These are phyloP conservation scores for Eumerus sabulonum DNA, from an alignment of 2,888 invertebrate species.

Conservation along the genomic window DNA sequence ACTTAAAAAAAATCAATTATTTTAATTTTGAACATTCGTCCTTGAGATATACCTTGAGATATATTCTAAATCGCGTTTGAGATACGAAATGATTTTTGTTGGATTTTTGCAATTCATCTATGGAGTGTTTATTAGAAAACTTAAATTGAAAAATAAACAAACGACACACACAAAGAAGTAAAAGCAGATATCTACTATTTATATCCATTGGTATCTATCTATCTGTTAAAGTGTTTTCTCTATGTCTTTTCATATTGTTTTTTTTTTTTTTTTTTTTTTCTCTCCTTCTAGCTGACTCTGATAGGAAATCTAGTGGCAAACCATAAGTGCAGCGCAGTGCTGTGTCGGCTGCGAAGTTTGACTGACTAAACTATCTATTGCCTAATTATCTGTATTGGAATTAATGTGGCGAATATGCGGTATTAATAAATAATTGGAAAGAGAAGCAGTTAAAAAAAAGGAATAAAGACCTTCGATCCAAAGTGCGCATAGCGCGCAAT, in stretches of 20 bases:
- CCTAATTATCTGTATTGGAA: slow-evolving; percentile 66
- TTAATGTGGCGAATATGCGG: slow-evolving; percentile 66
- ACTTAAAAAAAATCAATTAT: slow-evolving; percentile 36
- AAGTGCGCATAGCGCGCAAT: slow-evolving; percentile 34
- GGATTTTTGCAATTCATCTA: slow-evolving; percentile 41
- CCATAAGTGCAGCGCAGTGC: slow-evolving; percentile 38
- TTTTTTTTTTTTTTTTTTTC: slow-evolving; percentile 2
- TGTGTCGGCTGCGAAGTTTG: slow-evolving; percentile 35
- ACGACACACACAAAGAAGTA: slow-evolving; percentile 3
- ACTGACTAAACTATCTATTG: slow-evolving; percentile 68
- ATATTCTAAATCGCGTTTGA: no score
- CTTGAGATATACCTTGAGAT: slow-evolving; percentile 45
- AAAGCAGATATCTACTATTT: slow-evolving; percentile 37
- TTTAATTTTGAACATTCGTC: slow-evolving; percentile 44
- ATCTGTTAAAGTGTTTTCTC: not conserved
- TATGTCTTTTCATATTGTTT: slow-evolving; percentile 2
- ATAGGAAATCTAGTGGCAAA: slow-evolving; percentile 59
- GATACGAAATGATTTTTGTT: slow-evolving; percentile 23
- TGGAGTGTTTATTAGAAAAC: slow-evolving; percentile 22
- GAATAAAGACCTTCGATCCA: slow-evolving; percentile 17
- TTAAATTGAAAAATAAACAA: slow-evolving; percentile 1
- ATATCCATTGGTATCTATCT: slow-evolving; percentile 4
- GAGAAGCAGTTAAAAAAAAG: slow-evolving; percentile 15
- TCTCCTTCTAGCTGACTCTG: not conserved
- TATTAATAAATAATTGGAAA: slow-evolving; percentile 66